Evolutionary conservation across 2,797 vertebrate species (phyloP), one percentile per base, ranked within the genome.

Genomic region (Hippopotamyrus pictus): DNA sequence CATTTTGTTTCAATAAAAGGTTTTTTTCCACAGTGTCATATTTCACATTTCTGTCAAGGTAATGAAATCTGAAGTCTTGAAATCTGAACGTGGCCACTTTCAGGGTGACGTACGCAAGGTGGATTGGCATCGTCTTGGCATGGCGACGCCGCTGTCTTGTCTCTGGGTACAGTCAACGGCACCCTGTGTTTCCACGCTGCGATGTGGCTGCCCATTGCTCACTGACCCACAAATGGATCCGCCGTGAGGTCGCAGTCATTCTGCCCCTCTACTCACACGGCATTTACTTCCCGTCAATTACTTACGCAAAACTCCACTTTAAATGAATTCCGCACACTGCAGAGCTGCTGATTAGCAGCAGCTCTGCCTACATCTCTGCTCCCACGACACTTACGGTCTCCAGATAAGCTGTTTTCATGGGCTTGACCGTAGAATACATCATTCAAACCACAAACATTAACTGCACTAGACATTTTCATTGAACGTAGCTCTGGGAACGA

Each of bases 11-110:
- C 92, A 94, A 90, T 92, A 91, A 90, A 87, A 89, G 59, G 92
- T 91, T 92, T 93, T 79, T 86, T 95, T 94, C 94, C 94, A 94
- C 91, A 88, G 92, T 92, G 91, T 94, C 90, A 91, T 92, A 92
- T 94, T 94, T 94, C 92, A 93, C 89, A 90, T 93, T 94, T 94
- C 92, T 95, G 92, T 94, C 92, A 92, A 91, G 90, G 93, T 91
- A 91, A 92, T 93, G 92, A 94, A 94, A 94, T 91, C 69, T 92
- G 91, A 88, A 90, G 92, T 93, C 90, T 90, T 91, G 87, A 93
- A 93, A 92, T 92, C 88, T 91, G 90, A 90, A 91, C 84, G 87
- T 79, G 92, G 92, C 92, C 92, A 83, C 91, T 93, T 92, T 91
- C 90, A 88, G 90, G 90, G 92, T 92, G 91, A 91, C 90, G 91